Conservation (phyloP, 2,888 invertebrate genomes). For the Caenorhabditis sp. region DNA sequence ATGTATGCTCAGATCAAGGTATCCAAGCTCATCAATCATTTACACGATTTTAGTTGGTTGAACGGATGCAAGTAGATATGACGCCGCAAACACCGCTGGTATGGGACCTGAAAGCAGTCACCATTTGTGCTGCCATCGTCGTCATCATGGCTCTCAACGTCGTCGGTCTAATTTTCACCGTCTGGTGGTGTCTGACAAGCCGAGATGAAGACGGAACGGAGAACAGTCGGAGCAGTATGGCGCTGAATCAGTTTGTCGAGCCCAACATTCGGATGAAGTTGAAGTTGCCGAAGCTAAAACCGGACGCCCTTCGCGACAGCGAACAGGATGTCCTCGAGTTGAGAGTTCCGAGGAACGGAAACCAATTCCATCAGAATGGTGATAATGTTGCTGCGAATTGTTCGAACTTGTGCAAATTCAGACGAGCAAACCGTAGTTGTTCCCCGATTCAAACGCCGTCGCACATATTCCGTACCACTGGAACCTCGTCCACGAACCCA, state of each 20-base stretch:
- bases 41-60: no score
- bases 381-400: not conserved
- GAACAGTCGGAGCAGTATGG: not conserved
- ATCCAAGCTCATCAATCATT: no score
- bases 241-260: constrained; percentile 35
- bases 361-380: constrained; percentile 41
- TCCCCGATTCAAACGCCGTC: constrained; percentile 38
- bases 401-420: no score
- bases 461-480: constrained; percentile 49
- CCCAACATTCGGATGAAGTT: constrained; percentile 54
- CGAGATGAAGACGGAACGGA: constrained; percentile 12
- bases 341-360: constrained; percentile 48
- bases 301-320: constrained; percentile 21
- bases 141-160: constrained; percentile 44
- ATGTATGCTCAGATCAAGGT: no score
- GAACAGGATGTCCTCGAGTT: constrained; percentile 29
- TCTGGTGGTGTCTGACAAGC: constrained; percentile 41
- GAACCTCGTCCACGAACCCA: constrained; percentile 34
- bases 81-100: no score
- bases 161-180: constrained; percentile 28
- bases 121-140: constrained; percentile 7
- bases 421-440: constrained; percentile 50
- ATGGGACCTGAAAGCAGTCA: constrained; percentile 11
- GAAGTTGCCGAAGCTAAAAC: constrained; percentile 27
- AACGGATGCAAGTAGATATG: no score